These are phyloP conservation scores for Drosophila suboccidentalis DNA, from an alignment of 2,888 invertebrate genomes.

Conservation along the genomic window DNA sequence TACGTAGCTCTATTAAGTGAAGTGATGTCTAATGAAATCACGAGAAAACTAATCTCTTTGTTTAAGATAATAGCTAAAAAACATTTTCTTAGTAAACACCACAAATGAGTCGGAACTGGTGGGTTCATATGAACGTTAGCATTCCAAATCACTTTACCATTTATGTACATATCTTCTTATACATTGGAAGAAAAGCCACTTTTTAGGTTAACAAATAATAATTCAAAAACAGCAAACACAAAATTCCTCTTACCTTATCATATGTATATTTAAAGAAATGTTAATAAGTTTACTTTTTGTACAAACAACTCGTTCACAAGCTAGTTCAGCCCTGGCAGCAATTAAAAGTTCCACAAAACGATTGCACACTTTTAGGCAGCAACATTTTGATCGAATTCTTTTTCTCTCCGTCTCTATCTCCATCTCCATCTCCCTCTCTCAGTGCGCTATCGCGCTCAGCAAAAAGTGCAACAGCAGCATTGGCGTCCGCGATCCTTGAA, in stretches of 20 bases:
- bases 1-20: no score
- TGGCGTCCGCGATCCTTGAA: slow-evolving; percentile 45
- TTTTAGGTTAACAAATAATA: not conserved
- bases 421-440: not conserved
- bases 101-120: no score
- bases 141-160: no score
- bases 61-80: no score
- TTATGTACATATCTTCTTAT: no score
- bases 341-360: not conserved
- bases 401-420: not conserved
- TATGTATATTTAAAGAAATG: no score
- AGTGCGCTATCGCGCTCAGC: slow-evolving; percentile 57
- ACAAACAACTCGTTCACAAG: not conserved
- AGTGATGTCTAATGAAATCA: no score
- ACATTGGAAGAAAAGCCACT: no score
- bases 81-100: no score
- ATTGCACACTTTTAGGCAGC: slow-evolving; percentile 51
- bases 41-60: no score
- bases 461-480: slow-evolving; percentile 49
- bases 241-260: not conserved
- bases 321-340: not conserved
- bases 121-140: no score
- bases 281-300: no score
- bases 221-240: not conserved
- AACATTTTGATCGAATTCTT: not conserved